Conservation (phyloP, 2,113 vertebrate genomes). For the Otus sunia region DNA sequence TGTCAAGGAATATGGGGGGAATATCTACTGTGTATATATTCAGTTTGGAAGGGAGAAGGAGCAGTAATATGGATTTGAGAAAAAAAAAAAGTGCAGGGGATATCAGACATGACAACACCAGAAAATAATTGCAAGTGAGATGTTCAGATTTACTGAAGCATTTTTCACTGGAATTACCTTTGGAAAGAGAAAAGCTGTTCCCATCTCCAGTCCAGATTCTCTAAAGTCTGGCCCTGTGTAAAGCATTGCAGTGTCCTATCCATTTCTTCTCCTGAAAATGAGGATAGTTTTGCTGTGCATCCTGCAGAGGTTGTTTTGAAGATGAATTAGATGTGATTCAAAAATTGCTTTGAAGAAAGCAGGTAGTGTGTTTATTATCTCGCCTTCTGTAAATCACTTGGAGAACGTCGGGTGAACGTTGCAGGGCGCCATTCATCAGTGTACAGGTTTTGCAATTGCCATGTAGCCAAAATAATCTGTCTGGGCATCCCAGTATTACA, state of each 20-base stretch:
- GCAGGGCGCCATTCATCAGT: not conserved
- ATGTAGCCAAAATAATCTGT: not conserved
- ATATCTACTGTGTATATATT: not conserved
- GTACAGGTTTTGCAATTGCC: not conserved
- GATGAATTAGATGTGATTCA: not conserved
- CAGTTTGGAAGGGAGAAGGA: not conserved
- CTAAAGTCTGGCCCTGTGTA: not conserved
- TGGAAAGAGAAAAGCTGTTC: not conserved
- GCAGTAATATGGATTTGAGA: not conserved
- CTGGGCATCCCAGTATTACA: not conserved
- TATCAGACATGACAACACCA: not conserved
- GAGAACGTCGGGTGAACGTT: not conserved
- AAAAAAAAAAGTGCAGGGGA: not conserved
- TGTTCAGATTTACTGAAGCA: not conserved
- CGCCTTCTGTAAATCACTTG: not conserved
- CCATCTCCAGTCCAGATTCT: not conserved
- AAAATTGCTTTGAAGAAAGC: not conserved
- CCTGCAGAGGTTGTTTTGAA: not conserved
- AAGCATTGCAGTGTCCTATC: not conserved
- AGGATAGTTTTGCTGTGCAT: not conserved
- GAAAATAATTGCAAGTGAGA: not conserved
- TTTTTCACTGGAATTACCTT: not conserved
- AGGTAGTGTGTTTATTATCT: not conserved
- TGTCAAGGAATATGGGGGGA: not conserved
- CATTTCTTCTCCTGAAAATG: not conserved